Evolutionary conservation across 2,113 vertebrate genomes (phyloP), one percentile per base, ranked within the genome.

Genomic region (Rhineura floridana): DNA sequence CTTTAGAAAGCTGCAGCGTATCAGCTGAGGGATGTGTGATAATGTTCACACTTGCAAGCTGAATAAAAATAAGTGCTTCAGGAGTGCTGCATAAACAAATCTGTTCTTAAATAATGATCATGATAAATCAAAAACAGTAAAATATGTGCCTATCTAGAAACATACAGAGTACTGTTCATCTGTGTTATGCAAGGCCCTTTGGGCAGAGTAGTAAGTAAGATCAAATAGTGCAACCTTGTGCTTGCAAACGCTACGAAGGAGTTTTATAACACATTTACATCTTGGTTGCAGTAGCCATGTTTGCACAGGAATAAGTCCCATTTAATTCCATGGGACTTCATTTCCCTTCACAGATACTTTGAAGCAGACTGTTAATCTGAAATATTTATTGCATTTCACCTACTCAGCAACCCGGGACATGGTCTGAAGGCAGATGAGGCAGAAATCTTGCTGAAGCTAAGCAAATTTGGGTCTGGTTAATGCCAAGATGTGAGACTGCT

Each of bases 61-160:
- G 87, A 89, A 73, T 83, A 93, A 88, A 87, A 93, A 44, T 92
- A 94, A 94, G 94, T 94, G 90, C 90, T 94, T 84, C 83, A 85
- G 65, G 88, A 89, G 75, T 84, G 79, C 82, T 91, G 88, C 89
- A 10, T 89, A 87, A 91, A 82, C 91, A 85, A 92, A 88, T 83
- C 81, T 81, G 44, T 83, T 92, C 89, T 94, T 95, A 96, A 93
- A 94, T 95, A 95, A 93, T 87, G 86, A 59, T 91, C 88, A 86
- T 86, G 88, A 92, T 95, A 91, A 94, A 95, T 93, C 94, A 94
- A 91, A 36, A 77, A 87, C 79, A 91, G 80, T 77, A 70, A 93
- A 93, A 77, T 76, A 84, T 77, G 83, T 88, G 83, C 81, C 73
- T 70, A 81, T 90, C 42, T 39, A 81, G 72, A 80, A 89, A 92